phyloP scores from a whole-genome alignment of 2,797 vertebrate species.

The Sciurus carolinensis region DNA sequence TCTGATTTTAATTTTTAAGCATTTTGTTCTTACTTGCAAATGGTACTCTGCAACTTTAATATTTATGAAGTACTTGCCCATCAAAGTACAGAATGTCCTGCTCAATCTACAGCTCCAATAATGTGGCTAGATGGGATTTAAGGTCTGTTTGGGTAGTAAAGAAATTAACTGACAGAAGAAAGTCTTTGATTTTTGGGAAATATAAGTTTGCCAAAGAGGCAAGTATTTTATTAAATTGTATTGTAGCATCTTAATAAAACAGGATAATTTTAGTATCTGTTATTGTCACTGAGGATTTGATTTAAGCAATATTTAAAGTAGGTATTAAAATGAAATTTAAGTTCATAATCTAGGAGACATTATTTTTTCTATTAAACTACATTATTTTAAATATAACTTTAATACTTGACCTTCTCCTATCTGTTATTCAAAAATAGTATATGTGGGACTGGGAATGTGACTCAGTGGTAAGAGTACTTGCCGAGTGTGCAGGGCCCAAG shows the following conservation, averaged over 20 bases:
- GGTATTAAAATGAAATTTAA: constrained; percentile 49
- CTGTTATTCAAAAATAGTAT: constrained; percentile 8
- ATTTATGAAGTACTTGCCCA: not conserved
- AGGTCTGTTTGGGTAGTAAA: not conserved
- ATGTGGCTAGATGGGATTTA: not conserved
- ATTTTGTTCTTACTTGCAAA: constrained; percentile 38
- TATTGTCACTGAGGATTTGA: not conserved
- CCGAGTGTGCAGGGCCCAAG: no score
- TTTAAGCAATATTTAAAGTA: constrained; percentile 30
- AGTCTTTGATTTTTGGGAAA: constrained; percentile 51
- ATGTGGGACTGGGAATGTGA: no score
- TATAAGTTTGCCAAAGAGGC: not conserved
- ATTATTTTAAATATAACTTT: constrained; percentile 53
- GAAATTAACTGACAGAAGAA: not conserved
- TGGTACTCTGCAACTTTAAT: not conserved
- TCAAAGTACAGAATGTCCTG: not conserved
- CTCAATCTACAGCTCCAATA: not conserved
- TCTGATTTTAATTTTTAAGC: constrained; percentile 18
- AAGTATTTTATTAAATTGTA: not conserved
- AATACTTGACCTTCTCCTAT: not conserved
- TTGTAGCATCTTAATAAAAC: constrained; percentile 32
- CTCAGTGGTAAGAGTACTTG: not conserved
- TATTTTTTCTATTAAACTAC: not conserved
- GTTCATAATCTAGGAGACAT: not conserved
- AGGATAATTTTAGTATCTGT: not conserved